Evolutionary conservation across 2,113 vertebrate species (phyloP).

Genomic region (Cichladusa arquata): DNA sequence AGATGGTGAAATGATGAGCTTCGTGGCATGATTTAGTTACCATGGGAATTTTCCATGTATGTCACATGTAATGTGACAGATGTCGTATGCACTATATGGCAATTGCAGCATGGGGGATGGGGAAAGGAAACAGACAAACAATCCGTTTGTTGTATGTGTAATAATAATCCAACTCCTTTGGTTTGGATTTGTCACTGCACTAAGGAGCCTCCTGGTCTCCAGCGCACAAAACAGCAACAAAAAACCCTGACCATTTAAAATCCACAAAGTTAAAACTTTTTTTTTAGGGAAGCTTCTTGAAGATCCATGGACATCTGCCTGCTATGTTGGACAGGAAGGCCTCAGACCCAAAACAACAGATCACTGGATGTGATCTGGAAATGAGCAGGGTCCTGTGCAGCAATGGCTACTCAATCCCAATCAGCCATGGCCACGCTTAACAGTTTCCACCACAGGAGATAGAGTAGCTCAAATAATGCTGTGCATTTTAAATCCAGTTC

Average conservation of each 20-base stretch:
- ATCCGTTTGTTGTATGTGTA: background rate
- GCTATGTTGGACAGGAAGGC: background rate
- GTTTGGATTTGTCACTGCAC: background rate
- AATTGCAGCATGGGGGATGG: background rate
- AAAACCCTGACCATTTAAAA: background rate
- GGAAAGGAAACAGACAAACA: background rate
- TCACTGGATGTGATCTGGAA: background rate
- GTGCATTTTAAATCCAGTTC: background rate
- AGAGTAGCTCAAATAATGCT: background rate
- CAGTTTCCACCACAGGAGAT: background rate
- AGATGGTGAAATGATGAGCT: background rate
- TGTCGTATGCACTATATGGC: background rate
- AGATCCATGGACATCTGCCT: background rate
- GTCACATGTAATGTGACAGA: background rate
- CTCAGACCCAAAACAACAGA: background rate
- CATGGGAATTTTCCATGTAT: background rate
- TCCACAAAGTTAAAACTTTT: background rate
- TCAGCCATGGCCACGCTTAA: background rate
- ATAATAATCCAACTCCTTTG: background rate
- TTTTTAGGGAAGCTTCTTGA: background rate
- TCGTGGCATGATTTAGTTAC: background rate
- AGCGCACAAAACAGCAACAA: background rate
- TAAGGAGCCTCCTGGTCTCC: background rate
- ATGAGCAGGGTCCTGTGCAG: accelerated
- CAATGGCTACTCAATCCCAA: accelerated